Conservation (phyloP, 2,797 vertebrate genomes). For the Pipistrellus kuhlii region DNA sequence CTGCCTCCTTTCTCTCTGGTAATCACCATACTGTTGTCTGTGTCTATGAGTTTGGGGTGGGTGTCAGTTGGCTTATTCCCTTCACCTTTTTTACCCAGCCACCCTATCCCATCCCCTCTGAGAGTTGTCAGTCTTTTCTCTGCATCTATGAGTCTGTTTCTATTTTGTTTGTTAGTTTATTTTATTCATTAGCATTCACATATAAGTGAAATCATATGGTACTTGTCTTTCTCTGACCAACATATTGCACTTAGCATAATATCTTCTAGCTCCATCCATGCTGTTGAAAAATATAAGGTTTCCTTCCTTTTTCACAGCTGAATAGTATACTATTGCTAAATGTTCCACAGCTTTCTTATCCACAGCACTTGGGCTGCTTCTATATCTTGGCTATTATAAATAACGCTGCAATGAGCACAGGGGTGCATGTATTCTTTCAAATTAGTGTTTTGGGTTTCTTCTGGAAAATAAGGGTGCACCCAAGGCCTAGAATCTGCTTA, state of each 20-base stretch:
- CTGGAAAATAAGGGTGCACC: too few species aligned
- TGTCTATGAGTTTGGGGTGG: background rate
- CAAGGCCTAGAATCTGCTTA: background rate
- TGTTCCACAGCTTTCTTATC: background rate
- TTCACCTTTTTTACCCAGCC: background rate
- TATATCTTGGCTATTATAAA: background rate
- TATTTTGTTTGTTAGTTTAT: background rate
- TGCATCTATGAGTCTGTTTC: too few species aligned
- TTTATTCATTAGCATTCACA: background rate
- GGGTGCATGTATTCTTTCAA: background rate
- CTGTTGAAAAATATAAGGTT: background rate
- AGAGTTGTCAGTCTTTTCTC: background rate
- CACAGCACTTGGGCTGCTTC: background rate
- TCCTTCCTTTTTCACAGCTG: background rate
- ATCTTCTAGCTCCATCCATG: background rate
- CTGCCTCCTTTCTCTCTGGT: background rate
- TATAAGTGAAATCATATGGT: background rate
- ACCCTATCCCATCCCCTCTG: background rate
- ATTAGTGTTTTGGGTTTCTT: background rate
- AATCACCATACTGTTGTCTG: background rate
- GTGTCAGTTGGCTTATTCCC: background rate
- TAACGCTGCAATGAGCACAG: background rate
- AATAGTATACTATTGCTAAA: background rate
- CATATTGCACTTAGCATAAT: background rate
- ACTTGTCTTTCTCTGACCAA: background rate